Conservation (phyloP, 2,888 invertebrate genomes). For the Acleris sparsana region DNA sequence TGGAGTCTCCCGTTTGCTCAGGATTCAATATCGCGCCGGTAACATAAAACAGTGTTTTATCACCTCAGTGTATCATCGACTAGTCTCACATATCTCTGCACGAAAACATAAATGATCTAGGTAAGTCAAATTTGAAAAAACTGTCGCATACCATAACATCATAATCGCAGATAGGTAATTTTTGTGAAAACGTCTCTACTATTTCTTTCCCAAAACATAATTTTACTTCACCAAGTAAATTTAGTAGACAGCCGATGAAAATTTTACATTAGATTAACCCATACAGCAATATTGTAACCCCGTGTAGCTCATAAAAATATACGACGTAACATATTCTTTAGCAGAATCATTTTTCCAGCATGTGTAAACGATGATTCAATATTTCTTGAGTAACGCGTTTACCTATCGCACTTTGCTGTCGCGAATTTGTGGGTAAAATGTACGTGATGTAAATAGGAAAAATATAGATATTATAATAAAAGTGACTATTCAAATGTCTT, state of each 20-base stretch:
- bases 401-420: conserved; percentile 38
- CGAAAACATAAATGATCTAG: too few species aligned
- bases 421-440: conserved; percentile 26
- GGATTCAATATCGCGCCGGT: too few species aligned
- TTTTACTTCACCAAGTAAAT: background rate
- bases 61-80: too few species aligned
- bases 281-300: conserved; percentile 20
- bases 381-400: conserved; percentile 32
- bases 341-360: conserved; percentile 46
- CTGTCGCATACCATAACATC: too few species aligned
- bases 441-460: conserved; percentile 33
- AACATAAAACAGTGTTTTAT: too few species aligned
- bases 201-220: background rate
- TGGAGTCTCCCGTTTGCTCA: too few species aligned
- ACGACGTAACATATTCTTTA: conserved; percentile 42
- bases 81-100: too few species aligned
- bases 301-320: conserved; percentile 54
- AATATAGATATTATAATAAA: conserved; percentile 16
- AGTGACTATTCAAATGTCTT: conserved; percentile 5
- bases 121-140: too few species aligned
- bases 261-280: conserved; percentile 24
- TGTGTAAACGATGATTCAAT: conserved; percentile 44
- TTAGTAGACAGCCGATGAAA: conserved; percentile 2
- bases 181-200: background rate
- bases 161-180: too few species aligned